Evolutionary conservation across 2,888 invertebrate genomes (phyloP).

Genomic region (Pelosia muscerda): DNA sequence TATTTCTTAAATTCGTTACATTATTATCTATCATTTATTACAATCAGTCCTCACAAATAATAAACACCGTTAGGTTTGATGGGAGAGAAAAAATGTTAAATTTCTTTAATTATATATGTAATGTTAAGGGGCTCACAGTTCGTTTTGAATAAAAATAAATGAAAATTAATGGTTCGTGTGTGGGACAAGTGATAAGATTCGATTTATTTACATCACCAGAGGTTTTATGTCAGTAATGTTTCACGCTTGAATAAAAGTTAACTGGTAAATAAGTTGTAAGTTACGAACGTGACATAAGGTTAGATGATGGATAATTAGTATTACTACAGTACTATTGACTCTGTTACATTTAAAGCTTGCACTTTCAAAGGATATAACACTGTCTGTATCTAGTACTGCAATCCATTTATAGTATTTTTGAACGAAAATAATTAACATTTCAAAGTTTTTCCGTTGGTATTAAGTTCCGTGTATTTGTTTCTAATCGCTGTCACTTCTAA

Average conservation of each 20-base stretch:
- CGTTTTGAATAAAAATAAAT: slow-evolving; percentile 55
- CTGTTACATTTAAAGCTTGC: too few relatives aligned
- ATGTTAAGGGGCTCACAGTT: slow-evolving; percentile 52
- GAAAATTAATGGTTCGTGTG: slow-evolving; percentile 52
- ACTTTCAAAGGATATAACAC: too few relatives aligned
- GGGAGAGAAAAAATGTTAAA: slow-evolving; percentile 34
- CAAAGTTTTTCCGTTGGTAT: neutral
- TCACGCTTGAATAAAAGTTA: neutral
- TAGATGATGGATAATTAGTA: too few relatives aligned
- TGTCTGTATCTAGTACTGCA: neutral
- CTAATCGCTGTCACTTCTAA: slow-evolving; percentile 39
- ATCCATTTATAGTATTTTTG: neutral
- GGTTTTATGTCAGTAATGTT: too few relatives aligned
- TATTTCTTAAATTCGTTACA: slow-evolving; percentile 41
- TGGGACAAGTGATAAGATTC: slow-evolving; percentile 37
- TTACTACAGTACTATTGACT: too few relatives aligned
- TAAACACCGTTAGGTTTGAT: slow-evolving; percentile 29
- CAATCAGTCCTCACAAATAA: slow-evolving; percentile 34
- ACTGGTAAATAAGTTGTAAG: too few relatives aligned
- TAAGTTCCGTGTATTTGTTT: neutral
- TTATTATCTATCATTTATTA: slow-evolving; percentile 43
- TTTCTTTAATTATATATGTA: slow-evolving; percentile 63
- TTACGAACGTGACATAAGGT: too few relatives aligned
- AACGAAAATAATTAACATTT: neutral
- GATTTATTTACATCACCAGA: neutral